Evolutionary conservation across 2,113 vertebrate species (phyloP).

Genomic region (Echinops telfairi): DNA sequence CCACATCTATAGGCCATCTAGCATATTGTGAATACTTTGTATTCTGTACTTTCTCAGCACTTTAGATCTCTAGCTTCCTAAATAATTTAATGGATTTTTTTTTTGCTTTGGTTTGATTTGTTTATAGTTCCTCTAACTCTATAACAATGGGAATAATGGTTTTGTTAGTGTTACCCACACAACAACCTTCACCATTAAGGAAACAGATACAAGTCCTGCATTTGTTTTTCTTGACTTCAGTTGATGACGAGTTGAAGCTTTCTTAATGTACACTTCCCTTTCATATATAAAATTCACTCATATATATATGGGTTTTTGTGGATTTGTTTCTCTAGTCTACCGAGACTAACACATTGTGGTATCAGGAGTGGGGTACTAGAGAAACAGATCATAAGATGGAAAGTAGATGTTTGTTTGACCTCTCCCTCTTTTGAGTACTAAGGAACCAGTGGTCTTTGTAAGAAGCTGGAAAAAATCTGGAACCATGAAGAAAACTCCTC

Average conservation of each 20-base stretch:
- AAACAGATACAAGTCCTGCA: background rate
- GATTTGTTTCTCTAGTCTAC: too few species aligned
- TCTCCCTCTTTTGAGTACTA: too few species aligned
- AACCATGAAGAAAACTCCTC: too few species aligned
- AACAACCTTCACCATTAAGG: background rate
- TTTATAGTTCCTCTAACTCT: background rate
- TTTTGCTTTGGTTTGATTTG: background rate
- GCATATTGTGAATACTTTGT: background rate
- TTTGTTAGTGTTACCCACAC: background rate
- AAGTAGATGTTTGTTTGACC: too few species aligned
- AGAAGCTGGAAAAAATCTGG: too few species aligned
- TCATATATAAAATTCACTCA: too few species aligned
- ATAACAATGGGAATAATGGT: background rate
- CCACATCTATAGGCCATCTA: background rate
- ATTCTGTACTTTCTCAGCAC: background rate
- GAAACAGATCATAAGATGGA: too few species aligned
- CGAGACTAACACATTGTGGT: too few species aligned
- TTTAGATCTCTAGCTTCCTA: constrained; percentile 25
- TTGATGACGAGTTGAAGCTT: background rate
- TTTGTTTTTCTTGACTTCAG: constrained; percentile 6
- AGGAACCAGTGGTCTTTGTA: too few species aligned
- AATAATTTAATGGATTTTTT: background rate
- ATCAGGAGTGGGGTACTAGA: too few species aligned
- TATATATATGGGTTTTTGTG: too few species aligned
- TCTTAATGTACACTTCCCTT: too few species aligned